A percentile compares a stretch with the other conserved stretches of the same genome.
phyloP scores from a whole-genome alignment of 2,888 invertebrate genomes.

The Aplocera efformata region DNA sequence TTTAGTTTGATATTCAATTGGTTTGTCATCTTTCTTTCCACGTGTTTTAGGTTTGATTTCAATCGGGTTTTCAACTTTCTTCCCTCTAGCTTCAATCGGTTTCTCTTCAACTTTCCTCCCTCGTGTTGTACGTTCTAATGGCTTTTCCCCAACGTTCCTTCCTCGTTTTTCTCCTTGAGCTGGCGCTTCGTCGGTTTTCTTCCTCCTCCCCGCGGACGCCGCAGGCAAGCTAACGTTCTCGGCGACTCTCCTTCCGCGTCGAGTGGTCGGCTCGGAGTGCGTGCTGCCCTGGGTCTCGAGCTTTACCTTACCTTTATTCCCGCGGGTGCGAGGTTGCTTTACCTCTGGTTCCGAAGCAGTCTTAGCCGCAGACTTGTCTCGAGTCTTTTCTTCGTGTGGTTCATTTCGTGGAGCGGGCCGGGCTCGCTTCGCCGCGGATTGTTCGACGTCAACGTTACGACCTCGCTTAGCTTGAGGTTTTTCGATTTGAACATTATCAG shows the following conservation, averaged over 20 bases:
- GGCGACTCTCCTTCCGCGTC: conserved; percentile 14
- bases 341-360: conserved; percentile 15
- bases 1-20: conserved; percentile 9
- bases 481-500: conserved; percentile 11
- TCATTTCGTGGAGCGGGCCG: conserved; percentile 12
- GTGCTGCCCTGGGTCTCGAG: neutral
- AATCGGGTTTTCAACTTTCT: too few relatives aligned
- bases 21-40: conserved; percentile 7
- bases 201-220: too few relatives aligned
- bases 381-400: neutral
- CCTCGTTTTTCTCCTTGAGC: too few relatives aligned
- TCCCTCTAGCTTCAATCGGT: neutral
- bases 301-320: too few relatives aligned
- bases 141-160: too few relatives aligned
- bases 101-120: neutral
- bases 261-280: conserved; percentile 10
- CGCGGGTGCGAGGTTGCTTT: conserved; percentile 17
- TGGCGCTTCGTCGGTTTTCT: too few relatives aligned
- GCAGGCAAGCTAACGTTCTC: conserved; percentile 4
- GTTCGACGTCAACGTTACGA: conserved; percentile 19
- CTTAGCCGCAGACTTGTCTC: conserved; percentile 5
- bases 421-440: conserved; percentile 14
- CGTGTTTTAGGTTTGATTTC: conserved; percentile 1
- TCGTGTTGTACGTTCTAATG: conserved; percentile 4
- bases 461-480: conserved; percentile 23